Conservation (phyloP, 2,797 vertebrate species). For the Fratercula arctica region DNA sequence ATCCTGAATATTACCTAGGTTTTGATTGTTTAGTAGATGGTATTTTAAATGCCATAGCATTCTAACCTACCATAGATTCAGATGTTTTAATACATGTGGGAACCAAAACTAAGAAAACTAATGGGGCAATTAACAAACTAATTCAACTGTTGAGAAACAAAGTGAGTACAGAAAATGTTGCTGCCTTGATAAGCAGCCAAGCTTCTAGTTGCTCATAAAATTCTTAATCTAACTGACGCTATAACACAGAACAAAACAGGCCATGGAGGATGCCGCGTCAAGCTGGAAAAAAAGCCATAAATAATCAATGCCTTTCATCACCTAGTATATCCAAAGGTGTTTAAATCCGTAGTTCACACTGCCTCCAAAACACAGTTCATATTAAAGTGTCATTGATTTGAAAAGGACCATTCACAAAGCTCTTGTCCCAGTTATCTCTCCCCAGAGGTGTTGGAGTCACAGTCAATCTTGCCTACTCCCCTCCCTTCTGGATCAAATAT, state of each 20-base stretch:
- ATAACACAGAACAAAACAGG: not conserved
- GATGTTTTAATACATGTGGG: not conserved
- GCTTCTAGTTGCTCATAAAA: not conserved
- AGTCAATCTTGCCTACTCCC: not conserved
- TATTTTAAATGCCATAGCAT: not conserved
- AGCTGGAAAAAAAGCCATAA: not conserved
- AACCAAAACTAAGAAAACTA: constrained; percentile 8
- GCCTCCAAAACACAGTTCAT: not conserved
- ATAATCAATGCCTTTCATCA: not conserved
- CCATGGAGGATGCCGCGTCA: not conserved
- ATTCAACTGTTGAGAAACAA: not conserved
- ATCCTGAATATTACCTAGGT: not conserved
- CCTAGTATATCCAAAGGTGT: not conserved
- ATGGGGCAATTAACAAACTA: not conserved
- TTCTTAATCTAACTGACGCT: not conserved
- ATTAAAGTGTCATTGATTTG: not conserved
- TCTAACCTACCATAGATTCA: not conserved
- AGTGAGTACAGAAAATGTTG: not conserved
- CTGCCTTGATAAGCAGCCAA: not conserved
- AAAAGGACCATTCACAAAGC: not conserved
- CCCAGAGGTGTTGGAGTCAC: not conserved
- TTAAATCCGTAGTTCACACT: not conserved
- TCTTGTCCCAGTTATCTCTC: not conserved
- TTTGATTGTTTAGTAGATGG: not conserved
- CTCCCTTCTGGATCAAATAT: not conserved